A percentile compares a stretch with the other conserved stretches of the same genome.
phyloP scores from a whole-genome alignment of 2,797 vertebrate genomes.

The Taenioides sp. region DNA sequence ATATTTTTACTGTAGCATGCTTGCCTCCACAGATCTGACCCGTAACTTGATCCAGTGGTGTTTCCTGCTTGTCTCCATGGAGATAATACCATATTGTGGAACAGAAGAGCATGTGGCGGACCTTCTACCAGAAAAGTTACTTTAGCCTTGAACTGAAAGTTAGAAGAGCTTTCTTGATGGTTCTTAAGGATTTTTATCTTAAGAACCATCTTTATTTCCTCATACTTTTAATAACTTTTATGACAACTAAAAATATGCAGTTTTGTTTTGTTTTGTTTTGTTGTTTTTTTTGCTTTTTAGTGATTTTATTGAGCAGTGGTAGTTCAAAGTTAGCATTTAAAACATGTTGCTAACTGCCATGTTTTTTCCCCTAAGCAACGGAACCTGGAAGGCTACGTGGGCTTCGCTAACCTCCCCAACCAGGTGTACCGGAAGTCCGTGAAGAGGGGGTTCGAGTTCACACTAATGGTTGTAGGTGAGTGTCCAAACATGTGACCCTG shows the following conservation, averaged over 20 bases:
- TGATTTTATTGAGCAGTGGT: too few species aligned
- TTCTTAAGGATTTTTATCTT: too few species aligned
- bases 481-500: slow-evolving; percentile 22
- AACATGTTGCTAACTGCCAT: background rate
- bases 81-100: background rate
- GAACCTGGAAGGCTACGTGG: slow-evolving; percentile 82
- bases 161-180: too few species aligned
- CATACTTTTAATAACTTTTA: background rate
- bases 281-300: too few species aligned
- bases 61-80: background rate
- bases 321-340: background rate
- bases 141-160: too few species aligned
- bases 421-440: slow-evolving; percentile 84
- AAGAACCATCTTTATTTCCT: too few species aligned
- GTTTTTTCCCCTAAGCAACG: slow-evolving; percentile 70
- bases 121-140: too few species aligned
- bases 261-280: too few species aligned
- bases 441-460: slow-evolving; percentile 83
- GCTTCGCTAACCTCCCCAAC: slow-evolving; percentile 83
- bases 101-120: too few species aligned
- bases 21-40: too few species aligned
- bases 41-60: too few species aligned
- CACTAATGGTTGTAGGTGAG: slow-evolving; percentile 84
- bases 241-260: background rate
- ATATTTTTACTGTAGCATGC: too few species aligned